Conservation (phyloP, 2,797 vertebrate species). For the Sciurus vulgaris region DNA sequence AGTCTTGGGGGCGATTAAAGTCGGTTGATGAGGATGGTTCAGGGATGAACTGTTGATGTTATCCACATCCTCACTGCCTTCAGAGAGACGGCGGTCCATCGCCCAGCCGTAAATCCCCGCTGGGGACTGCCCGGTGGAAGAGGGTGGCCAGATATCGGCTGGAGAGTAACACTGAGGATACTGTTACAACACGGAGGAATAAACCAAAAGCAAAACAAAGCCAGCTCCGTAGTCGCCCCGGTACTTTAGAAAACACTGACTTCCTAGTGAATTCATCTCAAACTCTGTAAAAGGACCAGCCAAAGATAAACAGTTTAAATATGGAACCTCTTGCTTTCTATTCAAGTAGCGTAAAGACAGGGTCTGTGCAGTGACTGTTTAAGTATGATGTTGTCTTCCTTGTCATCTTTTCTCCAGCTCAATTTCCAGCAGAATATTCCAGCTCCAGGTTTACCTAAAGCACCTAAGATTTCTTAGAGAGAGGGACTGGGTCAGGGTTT, state of each 20-base stretch:
- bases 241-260: conserved; percentile 37
- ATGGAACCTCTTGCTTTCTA: background rate
- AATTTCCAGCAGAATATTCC: background rate
- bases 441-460: background rate
- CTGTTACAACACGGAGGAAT: background rate
- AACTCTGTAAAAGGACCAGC: background rate
- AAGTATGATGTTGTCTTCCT: background rate
- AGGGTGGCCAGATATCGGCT: background rate
- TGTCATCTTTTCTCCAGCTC: background rate
- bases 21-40: conserved; percentile 75
- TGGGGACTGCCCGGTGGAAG: background rate
- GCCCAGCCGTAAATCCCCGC: background rate
- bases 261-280: conserved; percentile 16
- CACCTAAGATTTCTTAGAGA: background rate
- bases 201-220: conserved; percentile 51
- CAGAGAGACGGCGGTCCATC: background rate
- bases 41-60: conserved; percentile 47
- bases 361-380: background rate
- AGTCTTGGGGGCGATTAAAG: conserved; percentile 91
- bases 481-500: background rate
- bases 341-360: background rate
- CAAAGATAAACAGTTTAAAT: background rate
- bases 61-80: background rate
- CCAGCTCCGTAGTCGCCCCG: background rate
- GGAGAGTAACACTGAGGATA: conserved; percentile 17